Base-by-base conservation (phyloP, 2,888 invertebrate species). In the Poecilobothrus nobilitatus region DNA sequence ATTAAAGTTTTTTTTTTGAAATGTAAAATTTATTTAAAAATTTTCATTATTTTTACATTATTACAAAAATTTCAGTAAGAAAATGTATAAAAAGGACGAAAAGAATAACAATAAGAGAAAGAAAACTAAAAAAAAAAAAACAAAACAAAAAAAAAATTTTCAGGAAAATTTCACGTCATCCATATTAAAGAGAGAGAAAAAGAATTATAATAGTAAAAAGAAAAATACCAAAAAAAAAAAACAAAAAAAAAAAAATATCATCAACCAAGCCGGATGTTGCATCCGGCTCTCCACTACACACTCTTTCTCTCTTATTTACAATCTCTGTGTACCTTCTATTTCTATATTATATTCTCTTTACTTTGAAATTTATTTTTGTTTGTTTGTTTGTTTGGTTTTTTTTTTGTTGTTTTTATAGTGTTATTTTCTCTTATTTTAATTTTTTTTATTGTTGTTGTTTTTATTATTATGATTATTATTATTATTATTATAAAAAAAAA, bases 231-330 rank as follows among this genome's bases (percentile, higher is more conserved):
- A 7, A 62, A 62, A n/a, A 20, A 20, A 18, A 5, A 62, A n/a
- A 15, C 3, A 62, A 62, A 20, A 7, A 62, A 10, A 63, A 22
- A 5, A 5, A 20, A 22, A 22, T 18, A 37, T 65, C 37, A 33
- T 20, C 65, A 20, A 65, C 65, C 65, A 65, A 65, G 65, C 65
- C 65, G 65, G 65, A 65, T 65, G 65, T 65, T 68, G 21, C 64
- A 61, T 41, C 65, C 44, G 21, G 53, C 34, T 44, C 63, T 69
- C 34, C 41, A 37, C 21, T 27, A 41, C 20, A 62, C 65, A 34
- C 62, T 67, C 63, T 64, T 33, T 21, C 21, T 61, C 63, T 65
- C 64, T 62, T 9, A n/a, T 68, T 61, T 63, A 33, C 65, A 34
- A 37, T 68, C 66, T 66, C 67, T 68, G 27, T 27, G 5, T 27